phyloP scores from a whole-genome alignment of 2,113 vertebrate genomes.

The Oophaga pumilio region DNA sequence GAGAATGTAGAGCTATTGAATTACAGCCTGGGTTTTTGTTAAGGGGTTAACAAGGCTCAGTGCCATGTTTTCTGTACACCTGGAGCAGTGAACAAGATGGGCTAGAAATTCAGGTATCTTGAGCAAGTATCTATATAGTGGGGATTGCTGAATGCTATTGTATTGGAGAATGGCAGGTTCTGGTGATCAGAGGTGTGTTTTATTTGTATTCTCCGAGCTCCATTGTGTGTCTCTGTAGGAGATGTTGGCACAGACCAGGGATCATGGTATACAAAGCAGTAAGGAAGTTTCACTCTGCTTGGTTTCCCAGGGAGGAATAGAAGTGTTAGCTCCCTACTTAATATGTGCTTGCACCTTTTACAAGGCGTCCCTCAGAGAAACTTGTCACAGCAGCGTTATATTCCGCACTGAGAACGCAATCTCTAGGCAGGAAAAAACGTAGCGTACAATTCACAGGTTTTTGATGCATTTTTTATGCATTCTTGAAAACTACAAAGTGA shows the following conservation, averaged over 20 bases:
- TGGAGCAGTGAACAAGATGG: background rate
- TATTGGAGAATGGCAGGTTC: background rate
- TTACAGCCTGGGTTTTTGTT: background rate
- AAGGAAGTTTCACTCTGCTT: background rate
- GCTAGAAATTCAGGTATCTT: background rate
- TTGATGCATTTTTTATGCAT: too few species aligned
- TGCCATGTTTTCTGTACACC: background rate
- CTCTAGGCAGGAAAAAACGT: too few species aligned
- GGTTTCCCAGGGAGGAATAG: background rate
- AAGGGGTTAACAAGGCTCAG: background rate
- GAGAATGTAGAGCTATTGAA: background rate
- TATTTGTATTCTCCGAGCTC: background rate
- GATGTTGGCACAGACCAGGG: background rate
- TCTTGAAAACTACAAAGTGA: too few species aligned
- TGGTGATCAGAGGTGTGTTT: background rate
- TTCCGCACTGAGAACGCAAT: too few species aligned
- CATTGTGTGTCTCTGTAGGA: constrained; percentile 13
- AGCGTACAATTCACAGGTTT: too few species aligned
- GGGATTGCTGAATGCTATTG: constrained; percentile 1
- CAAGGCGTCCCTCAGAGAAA: background rate
- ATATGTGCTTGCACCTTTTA: background rate
- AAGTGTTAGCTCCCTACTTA: background rate
- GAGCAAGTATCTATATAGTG: background rate
- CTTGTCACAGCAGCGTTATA: too few species aligned
- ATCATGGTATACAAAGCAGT: background rate